Conservation (phyloP, 2,888 invertebrate species). For the Salpingus planirostris region DNA sequence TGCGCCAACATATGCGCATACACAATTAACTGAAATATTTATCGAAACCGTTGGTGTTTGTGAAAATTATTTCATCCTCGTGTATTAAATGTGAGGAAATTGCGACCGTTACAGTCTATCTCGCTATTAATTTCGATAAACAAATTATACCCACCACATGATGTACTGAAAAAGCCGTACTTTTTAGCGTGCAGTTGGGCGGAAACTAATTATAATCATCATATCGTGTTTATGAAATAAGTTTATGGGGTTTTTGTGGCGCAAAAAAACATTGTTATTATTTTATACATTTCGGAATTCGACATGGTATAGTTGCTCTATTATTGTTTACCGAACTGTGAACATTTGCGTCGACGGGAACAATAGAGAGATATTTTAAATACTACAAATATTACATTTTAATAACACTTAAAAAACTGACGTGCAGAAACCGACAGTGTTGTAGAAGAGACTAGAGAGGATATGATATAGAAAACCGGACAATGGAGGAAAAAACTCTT, state of each 20-base stretch:
- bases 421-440: constrained; percentile 15
- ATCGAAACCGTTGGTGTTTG: too few species aligned
- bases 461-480: background rate
- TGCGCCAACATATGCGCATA: too few species aligned
- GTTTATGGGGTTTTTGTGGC: constrained; percentile 13
- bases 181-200: constrained; percentile 12
- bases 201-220: constrained; percentile 22
- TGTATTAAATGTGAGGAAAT: too few species aligned
- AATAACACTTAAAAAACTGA: constrained; percentile 21
- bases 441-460: background rate
- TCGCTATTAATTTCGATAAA: constrained; percentile 5
- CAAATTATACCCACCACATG: constrained; percentile 8
- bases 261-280: constrained; percentile 18
- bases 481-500: constrained; percentile 1
- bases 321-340: constrained; percentile 24
- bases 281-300: constrained; percentile 18
- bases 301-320: constrained; percentile 22
- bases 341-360: constrained; percentile 18
- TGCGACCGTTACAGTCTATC: too few species aligned
- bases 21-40: too few species aligned
- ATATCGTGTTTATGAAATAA: constrained; percentile 19
- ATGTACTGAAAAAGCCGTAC: constrained; percentile 8
- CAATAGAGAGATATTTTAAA: constrained; percentile 18
- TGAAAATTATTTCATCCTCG: too few species aligned
- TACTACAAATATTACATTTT: constrained; percentile 17